Evolutionary conservation across 2,888 invertebrate species (phyloP), one percentile per base, ranked within the genome.

Genomic region (Rhamnusium bicolor): DNA sequence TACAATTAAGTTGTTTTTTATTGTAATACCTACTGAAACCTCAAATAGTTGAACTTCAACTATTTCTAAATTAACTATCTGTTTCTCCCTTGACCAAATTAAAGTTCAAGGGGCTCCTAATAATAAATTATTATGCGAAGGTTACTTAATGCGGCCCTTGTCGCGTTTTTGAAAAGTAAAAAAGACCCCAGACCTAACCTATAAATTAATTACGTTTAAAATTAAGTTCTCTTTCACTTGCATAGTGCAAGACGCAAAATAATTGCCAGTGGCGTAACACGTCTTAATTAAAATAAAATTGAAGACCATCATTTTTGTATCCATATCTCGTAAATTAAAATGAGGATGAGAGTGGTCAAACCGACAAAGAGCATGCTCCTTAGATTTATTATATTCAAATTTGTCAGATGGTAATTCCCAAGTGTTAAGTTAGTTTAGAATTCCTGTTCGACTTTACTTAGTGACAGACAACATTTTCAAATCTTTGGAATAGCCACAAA

Each of bases 181-280:
- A 10, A 19, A 32, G 21, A 32, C 18, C 29, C 32, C 12, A 12
- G 32, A 65, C 65, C 24, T 65, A 65, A 65, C 65, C 65, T 65
- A 53, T 2, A 63, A 65, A 32, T 65, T 53, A 53, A 65, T 65
- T 65, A 65, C 65, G 65, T 65, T 29, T 53, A 32, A 65, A 65
- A 51, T 32, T 29, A 53, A 53, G 12, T 53, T 65, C 53, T 53
- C 65, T 32, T 65, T 65, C 65, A 53, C 53, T 65, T 65, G 65
- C 65, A 65, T 32, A 40, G 53, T 65, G 53, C 65, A 58, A 69
- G 69, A 69, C 69, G 69, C 69, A 69, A 69, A 69, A 69, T 61
- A 60, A 53, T 32, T 51, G 49, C 40, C 58, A 65, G 71, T 71
- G 71, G 71, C 71, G 71, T 71, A 71, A 19, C 65, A 16, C 19